Base-by-base conservation (phyloP, 2,113 vertebrate genomes). In the Thamnaconus septentrionalis region DNA sequence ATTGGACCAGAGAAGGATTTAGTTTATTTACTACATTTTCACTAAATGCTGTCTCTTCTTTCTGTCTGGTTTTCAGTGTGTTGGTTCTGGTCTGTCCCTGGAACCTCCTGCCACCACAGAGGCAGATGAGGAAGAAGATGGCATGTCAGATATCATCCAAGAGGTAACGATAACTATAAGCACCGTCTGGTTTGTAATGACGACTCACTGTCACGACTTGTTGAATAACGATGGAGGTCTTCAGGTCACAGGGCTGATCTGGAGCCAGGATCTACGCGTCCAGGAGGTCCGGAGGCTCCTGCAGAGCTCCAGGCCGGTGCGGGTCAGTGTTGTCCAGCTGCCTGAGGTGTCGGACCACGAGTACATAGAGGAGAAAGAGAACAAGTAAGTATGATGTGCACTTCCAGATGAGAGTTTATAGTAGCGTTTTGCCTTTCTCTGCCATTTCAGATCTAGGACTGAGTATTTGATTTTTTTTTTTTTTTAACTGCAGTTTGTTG, bases 351-450 rank as follows among this genome's bases (percentile, higher is more conserved):
- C 95, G 43, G 97, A 99, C 79, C 97, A 99, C 0, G 97, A 99
- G 79, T 98, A 96, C 85, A 97, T 99, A 0, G 97, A 99, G 72
- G 97, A 98, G 82, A 99, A 98, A 75, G 97, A 99, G 79, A 98
- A 97, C 88, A 92, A 96, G 97, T 97, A 66, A 85, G 91, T 75
- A 0, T 4, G 8, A 31, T 42, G 6, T 31, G 18, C 18, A 31
- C 18, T 31, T 31, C 18, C 18, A 8, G 18, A n/a, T 62, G 8
- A 56, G 9, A 3, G 31, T 9, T 5, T 39, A 6, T 9, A 11
- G 1, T 70, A 39, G 48, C 3, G 10, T 64, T 6, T 61, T 31
- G 18, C 18, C 18, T 31, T 31, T 31, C 18, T 31, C 18, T 31
- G n/a, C 3, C 12, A 39, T 11, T 2, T n/a, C 3, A 44, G 3